Base-by-base conservation (phyloP, 2,888 invertebrate genomes). In the Taphrorychus bicolor region DNA sequence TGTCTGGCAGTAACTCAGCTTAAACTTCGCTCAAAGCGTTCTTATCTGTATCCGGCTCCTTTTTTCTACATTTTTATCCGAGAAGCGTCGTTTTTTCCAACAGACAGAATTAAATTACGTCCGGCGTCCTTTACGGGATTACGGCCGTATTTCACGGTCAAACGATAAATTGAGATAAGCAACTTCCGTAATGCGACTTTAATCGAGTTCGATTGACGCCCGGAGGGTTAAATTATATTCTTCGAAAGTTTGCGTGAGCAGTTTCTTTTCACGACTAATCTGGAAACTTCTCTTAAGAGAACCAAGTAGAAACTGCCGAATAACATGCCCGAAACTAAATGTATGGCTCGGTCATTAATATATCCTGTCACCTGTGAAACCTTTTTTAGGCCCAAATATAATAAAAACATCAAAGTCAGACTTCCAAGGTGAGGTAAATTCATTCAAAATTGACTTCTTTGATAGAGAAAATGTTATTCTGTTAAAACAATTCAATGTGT, bases 101-200 rank as follows among this genome's bases (percentile, higher is more conserved):
- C 16, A 51, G 32, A 49, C 5, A 53, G 19, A 52, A 57, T 57
- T 57, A 21, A 57, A 56, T 51, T 57, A 57, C 49, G 51, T 40
- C 48, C 48, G 48, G 41, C 54, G 21, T 54, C 56, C 45, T 48
- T 62, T 54, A 57, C 21, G 17, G 40, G 57, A 63, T 57, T 48
- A 21, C 57, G 19, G 18, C 40, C 21, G 32, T 63, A 49, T 63
- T 63, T 57, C 57, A 63, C 57, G 32, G 57, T 49, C 57, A 49
- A 32, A 57, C 21, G 49, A 40, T 19, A 57, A 48, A 49, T 57
- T 49, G 49, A 40, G 24, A 49, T 19, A 24, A 45, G 62, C 23
- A 54, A 21, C 18, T 54, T 45, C 17, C 18, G 54, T 62, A 62
- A 62, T 56, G 48, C 21, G 54, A 54, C 41, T 61, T 61, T 61